phyloP scores from a whole-genome alignment of 2,113 vertebrate species.

The Oryzias woworae region DNA sequence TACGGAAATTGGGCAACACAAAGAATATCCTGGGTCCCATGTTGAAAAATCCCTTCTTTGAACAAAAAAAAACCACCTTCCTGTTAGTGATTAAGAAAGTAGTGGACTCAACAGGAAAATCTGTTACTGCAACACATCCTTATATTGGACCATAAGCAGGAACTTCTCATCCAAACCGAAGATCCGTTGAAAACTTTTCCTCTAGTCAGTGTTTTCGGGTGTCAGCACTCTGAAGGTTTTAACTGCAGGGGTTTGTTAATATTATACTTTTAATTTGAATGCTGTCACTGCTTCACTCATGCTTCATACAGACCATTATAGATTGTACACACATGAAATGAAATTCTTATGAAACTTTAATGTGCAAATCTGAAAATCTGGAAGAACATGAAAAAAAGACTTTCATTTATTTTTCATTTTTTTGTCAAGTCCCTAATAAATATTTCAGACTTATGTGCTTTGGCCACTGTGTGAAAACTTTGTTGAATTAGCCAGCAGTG shows the following conservation, averaged over 20 bases:
- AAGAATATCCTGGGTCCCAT: conserved; percentile 55
- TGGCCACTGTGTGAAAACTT: conserved; percentile 77
- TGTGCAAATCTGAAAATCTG: conserved; percentile 80
- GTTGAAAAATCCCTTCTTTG: conserved; percentile 29
- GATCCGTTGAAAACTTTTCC: too few relatives aligned
- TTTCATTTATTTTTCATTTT: conserved; percentile 83
- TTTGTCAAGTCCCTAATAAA: conserved; percentile 81
- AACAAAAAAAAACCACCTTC: conserved; percentile 40
- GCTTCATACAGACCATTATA: conserved; percentile 57
- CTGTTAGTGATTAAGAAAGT: conserved; percentile 56
- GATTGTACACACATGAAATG: conserved; percentile 70
- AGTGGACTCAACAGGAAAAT: conserved; percentile 53
- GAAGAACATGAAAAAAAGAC: conserved; percentile 77
- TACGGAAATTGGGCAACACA: conserved; percentile 68
- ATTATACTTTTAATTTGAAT: conserved; percentile 15
- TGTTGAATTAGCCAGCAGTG: conserved; percentile 78
- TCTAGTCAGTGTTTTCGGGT: neutral
- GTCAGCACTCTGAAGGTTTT: neutral
- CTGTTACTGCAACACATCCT: conserved; percentile 35
- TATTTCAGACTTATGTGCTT: conserved; percentile 73
- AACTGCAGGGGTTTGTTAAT: conserved; percentile 11
- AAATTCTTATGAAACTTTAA: conserved; percentile 79
- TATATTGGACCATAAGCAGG: conserved; percentile 2
- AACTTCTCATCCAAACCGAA: neutral
- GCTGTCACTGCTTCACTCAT: conserved; percentile 20